phyloP scores from a whole-genome alignment of 1,140 invertebrate species.

The Pseudomyrmex cubaensis region DNA sequence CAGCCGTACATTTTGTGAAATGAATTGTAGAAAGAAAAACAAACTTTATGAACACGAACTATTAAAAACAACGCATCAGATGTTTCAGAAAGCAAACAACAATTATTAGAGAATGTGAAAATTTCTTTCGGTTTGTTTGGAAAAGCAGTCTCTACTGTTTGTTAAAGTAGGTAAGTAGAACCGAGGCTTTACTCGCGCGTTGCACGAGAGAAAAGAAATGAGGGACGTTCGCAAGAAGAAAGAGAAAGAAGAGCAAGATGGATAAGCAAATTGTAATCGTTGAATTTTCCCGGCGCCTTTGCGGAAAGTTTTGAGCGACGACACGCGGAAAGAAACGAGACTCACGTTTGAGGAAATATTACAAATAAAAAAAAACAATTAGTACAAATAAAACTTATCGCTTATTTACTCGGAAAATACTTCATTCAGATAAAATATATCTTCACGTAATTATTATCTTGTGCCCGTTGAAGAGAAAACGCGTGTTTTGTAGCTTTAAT shows the following conservation, averaged over 20 bases:
- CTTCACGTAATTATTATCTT: too few relatives aligned
- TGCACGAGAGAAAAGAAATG: constrained; percentile 61
- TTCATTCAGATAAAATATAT: too few relatives aligned
- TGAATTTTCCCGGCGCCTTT: constrained; percentile 34
- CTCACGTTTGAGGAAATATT: too few relatives aligned
- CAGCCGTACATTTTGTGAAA: too few relatives aligned
- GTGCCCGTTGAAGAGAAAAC: neutral
- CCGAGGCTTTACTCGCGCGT: constrained; percentile 72
- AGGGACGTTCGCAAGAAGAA: constrained; percentile 9
- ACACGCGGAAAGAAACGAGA: constrained; percentile 19
- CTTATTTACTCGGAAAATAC: too few relatives aligned
- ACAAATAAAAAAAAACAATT: too few relatives aligned
- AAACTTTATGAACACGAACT: neutral
- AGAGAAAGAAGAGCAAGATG: constrained; percentile 41
- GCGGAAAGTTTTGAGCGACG: constrained; percentile 12
- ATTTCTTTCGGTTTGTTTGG: constrained; percentile 52
- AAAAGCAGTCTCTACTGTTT: constrained; percentile 63
- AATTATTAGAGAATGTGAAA: constrained; percentile 51
- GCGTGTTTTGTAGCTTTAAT: too few relatives aligned
- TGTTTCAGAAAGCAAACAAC: neutral
- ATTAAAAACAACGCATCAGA: neutral
- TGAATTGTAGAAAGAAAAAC: neutral
- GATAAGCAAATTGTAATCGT: constrained; percentile 33
- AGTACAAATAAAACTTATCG: too few relatives aligned
- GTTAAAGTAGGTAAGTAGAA: constrained; percentile 77